phyloP scores from a whole-genome alignment of 1,140 invertebrate genomes.

The Eupristina koningsbergeri region DNA sequence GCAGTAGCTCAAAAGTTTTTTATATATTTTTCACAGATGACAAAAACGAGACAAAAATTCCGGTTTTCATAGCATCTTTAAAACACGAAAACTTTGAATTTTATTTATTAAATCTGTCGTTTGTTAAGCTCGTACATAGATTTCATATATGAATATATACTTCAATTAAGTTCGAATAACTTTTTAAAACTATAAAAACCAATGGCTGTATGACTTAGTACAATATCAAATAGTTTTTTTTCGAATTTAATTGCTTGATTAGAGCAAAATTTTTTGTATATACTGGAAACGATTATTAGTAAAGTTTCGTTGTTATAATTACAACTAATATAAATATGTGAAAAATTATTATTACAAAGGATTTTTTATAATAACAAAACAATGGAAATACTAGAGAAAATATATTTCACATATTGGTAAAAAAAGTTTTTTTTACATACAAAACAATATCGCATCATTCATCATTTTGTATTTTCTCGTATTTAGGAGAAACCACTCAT shows the following conservation, averaged over 20 bases:
- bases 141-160: neutral
- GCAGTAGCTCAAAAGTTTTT: constrained; percentile 12
- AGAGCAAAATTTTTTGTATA: no score
- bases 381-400: neutral
- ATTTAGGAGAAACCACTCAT: neutral
- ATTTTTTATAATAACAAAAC: neutral
- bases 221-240: neutral
- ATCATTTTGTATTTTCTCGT: constrained; percentile 23
- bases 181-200: neutral
- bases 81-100: neutral
- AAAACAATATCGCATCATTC: constrained; percentile 1
- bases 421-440: constrained; percentile 7
- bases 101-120: constrained; percentile 23
- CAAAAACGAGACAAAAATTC: neutral
- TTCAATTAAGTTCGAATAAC: neutral
- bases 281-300: no score
- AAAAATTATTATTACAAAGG: no score
- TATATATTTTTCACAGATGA: constrained; percentile 16
- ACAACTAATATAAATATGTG: no score
- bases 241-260: no score
- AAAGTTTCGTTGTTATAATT: no score
- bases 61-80: neutral
- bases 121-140: no score
- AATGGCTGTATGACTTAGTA: neutral
- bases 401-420: neutral